A percentile compares a stretch with the other conserved stretches of the same genome.
These are phyloP conservation scores for Trialeurodes vaporariorum DNA, from an alignment of 1,140 invertebrate species.

Conservation along the genomic window DNA sequence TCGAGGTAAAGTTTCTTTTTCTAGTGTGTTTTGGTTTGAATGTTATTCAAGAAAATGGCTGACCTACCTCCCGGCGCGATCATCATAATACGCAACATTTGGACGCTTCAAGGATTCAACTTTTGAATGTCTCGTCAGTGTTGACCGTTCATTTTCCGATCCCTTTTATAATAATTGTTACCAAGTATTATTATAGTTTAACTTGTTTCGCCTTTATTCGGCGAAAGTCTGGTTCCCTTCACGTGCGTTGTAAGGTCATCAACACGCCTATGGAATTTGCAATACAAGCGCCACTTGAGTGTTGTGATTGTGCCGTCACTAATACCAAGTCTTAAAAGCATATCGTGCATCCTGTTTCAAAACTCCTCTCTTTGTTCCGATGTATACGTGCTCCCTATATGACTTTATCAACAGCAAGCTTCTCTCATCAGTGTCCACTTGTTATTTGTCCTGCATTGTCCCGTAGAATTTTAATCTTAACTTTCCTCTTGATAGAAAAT, in stretches of 20 bases:
- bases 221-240: not conserved
- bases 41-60: slow-evolving; percentile 6
- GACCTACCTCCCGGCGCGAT: not conserved
- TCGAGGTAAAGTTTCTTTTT: slow-evolving; percentile 57
- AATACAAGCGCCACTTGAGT: not conserved
- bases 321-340: too few species aligned
- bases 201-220: too few species aligned
- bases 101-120: not conserved
- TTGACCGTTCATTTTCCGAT: not conserved
- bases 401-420: too few species aligned
- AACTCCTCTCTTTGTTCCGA: too few species aligned
- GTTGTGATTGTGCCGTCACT: not conserved
- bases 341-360: too few species aligned
- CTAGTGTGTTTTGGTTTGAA: slow-evolving; percentile 8
- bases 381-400: too few species aligned
- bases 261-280: not conserved
- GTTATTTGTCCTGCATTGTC: too few species aligned
- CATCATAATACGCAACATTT: not conserved
- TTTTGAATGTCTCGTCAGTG: not conserved
- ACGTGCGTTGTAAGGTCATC: not conserved
- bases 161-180: not conserved
- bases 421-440: too few species aligned
- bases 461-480: too few species aligned
- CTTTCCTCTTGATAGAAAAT: too few species aligned
- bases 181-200: too few species aligned